phyloP scores from a whole-genome alignment of 2,888 invertebrate genomes.

The Lepas anatifera region DNA sequence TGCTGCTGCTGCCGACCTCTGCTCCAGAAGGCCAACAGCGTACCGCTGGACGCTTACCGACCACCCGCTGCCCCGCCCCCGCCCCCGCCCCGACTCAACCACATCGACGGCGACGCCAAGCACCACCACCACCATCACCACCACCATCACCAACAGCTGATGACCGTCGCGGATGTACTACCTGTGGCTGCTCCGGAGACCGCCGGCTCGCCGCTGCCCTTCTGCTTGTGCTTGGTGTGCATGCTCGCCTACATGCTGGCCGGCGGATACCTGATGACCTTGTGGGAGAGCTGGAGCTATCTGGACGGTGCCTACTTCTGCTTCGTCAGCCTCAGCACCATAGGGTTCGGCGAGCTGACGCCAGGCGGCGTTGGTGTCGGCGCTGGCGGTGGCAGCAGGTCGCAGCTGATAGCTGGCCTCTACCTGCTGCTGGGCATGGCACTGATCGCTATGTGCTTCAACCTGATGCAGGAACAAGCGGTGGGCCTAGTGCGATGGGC shows the following conservation, averaged over 20 bases:
- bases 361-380: conserved; percentile 15
- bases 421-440: conserved; percentile 40
- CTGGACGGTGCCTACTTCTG: conserved; percentile 25
- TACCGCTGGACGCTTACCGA: not conserved
- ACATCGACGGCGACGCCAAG: not conserved
- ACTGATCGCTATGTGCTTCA: conserved; percentile 39
- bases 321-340: conserved; percentile 25
- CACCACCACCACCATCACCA: not conserved
- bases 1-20: not conserved
- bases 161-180: not conserved
- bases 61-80: not conserved
- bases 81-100: not conserved
- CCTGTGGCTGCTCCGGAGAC: not conserved
- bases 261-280: conserved; percentile 23
- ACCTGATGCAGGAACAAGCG: conserved; percentile 35
- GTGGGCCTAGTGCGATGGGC: conserved; percentile 26
- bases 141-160: too few species aligned
- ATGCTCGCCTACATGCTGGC: conserved; percentile 24
- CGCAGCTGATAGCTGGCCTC: conserved; percentile 27
- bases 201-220: conserved; percentile 16
- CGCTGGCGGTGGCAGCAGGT: not conserved
- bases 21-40: too few species aligned
- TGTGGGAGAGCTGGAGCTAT: conserved; percentile 23
- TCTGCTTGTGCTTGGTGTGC: conserved; percentile 22
- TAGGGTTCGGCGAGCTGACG: conserved; percentile 25